phyloP scores from a whole-genome alignment of 1,140 invertebrate species.

The Bombus pyrosoma region DNA sequence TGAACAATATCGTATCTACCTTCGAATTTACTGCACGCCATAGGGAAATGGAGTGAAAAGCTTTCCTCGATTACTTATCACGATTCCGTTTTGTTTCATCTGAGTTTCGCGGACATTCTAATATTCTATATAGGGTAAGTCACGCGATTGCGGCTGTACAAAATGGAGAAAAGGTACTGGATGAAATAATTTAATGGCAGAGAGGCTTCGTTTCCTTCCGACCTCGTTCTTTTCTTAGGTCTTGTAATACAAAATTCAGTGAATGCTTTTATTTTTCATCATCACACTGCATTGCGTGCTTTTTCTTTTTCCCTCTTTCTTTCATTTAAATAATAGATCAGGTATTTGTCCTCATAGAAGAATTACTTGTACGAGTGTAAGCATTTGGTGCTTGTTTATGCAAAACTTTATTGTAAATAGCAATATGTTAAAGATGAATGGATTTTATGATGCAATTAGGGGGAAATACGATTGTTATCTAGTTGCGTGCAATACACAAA shows the following conservation, averaged over 20 bases:
- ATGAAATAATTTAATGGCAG: not conserved
- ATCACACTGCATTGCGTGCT: not conserved
- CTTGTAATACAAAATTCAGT: not conserved
- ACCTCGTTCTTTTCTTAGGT: not conserved
- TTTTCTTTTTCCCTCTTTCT: not conserved
- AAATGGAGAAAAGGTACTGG: not conserved
- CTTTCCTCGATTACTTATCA: not conserved
- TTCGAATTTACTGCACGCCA: not conserved
- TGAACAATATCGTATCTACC: not conserved
- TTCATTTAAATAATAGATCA: not conserved
- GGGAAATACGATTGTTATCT: not conserved
- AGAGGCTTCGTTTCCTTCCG: not conserved
- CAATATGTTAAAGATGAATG: not conserved
- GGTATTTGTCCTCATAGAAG: not conserved
- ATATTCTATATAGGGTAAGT: not conserved
- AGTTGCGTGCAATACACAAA: not conserved
- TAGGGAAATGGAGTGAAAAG: conserved; percentile 14
- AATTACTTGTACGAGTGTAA: not conserved
- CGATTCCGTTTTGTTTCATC: not conserved
- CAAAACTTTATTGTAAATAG: not conserved
- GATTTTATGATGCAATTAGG: not conserved
- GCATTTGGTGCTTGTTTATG: not conserved
- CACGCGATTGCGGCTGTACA: not conserved
- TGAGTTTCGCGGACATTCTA: no score
- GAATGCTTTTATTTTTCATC: not conserved